phyloP scores from a whole-genome alignment of 2,797 vertebrate genomes.

The Phoxinus dragarum region DNA sequence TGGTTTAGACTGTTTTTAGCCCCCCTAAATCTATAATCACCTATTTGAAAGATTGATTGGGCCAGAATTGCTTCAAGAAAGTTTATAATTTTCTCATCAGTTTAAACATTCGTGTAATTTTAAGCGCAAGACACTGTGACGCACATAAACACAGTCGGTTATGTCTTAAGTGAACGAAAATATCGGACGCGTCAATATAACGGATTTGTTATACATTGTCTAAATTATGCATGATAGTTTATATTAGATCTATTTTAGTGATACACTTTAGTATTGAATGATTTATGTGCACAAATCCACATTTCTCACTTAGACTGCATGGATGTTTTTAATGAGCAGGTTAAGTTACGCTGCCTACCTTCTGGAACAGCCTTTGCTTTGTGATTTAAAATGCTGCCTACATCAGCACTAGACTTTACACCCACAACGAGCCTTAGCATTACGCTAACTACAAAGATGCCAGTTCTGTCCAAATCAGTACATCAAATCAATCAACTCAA shows the following conservation, averaged over 20 bases:
- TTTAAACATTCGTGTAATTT: too few relatives aligned
- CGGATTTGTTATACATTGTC: not conserved
- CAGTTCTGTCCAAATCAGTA: not conserved
- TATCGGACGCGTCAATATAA: too few relatives aligned
- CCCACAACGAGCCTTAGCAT: not conserved
- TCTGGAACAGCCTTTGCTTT: not conserved
- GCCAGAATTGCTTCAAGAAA: too few relatives aligned
- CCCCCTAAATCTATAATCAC: too few relatives aligned
- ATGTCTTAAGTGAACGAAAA: too few relatives aligned
- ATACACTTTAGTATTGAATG: not conserved
- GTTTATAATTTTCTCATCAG: too few relatives aligned
- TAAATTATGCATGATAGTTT: too few relatives aligned
- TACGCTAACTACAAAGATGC: not conserved
- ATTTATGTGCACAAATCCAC: not conserved
- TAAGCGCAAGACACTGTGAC: too few relatives aligned
- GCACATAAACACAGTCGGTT: too few relatives aligned
- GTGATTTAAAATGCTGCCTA: not conserved
- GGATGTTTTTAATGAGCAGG: not conserved
- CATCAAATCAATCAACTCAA: not conserved
- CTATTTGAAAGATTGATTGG: too few relatives aligned
- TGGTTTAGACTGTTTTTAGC: too few relatives aligned
- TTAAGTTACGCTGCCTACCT: not conserved
- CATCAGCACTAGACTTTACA: not conserved
- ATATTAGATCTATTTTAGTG: not conserved
- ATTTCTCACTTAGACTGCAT: not conserved